Percentiles rank a stretch among this genome's conserved stretches.
Evolutionary conservation across 2,888 invertebrate genomes (phyloP).

Genomic region (Leistus spinibarbis): DNA sequence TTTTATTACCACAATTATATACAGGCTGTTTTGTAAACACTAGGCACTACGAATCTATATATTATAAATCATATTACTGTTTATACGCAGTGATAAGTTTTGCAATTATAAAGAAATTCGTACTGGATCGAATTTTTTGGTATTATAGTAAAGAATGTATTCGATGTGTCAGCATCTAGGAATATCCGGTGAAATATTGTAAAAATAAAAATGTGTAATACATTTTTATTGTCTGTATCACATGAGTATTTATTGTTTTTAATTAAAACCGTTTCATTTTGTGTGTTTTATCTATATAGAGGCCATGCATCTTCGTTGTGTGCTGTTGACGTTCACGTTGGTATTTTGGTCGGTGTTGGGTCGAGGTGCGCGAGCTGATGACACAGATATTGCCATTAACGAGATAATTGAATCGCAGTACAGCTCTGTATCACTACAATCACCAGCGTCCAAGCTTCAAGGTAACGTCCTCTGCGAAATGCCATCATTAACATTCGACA

Average conservation of each 20-base stretch:
- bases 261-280: neutral
- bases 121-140: too few species aligned
- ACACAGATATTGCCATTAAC: constrained; percentile 23
- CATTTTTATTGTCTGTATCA: constrained; percentile 10
- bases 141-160: too few species aligned
- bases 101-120: too few species aligned
- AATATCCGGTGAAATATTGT: neutral
- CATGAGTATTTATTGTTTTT: constrained; percentile 8
- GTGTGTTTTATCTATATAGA: neutral
- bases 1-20: constrained; percentile 20
- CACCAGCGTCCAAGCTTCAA: constrained; percentile 52
- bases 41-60: too few species aligned
- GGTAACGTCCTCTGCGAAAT: constrained; percentile 46
- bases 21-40: constrained; percentile 4
- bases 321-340: constrained; percentile 26
- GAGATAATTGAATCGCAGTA: constrained; percentile 34
- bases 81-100: too few species aligned
- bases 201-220: neutral
- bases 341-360: constrained; percentile 13
- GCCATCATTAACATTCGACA: constrained; percentile 32
- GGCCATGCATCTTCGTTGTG: constrained; percentile 25
- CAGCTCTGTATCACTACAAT: constrained; percentile 43
- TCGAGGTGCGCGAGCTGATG: constrained; percentile 5
- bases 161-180: too few species aligned
- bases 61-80: too few species aligned